These are phyloP conservation scores for Lepidurus packardi DNA, from an alignment of 1,140 invertebrate genomes.

Conservation along the genomic window DNA sequence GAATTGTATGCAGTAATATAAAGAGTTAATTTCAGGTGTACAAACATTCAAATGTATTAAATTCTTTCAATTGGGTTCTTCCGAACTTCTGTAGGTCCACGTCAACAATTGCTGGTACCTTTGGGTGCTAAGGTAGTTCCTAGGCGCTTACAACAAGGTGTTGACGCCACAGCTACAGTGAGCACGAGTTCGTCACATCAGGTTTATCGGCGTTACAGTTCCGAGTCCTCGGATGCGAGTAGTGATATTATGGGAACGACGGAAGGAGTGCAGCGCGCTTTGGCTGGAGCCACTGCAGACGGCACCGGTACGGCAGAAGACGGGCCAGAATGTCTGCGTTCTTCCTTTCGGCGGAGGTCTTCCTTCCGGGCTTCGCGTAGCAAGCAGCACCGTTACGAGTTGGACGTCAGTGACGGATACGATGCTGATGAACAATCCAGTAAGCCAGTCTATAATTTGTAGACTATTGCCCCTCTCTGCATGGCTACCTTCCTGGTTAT, in stretches of 20 bases:
- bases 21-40: no score
- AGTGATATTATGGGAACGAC: constrained; percentile 37
- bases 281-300: constrained; percentile 34
- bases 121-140: not conserved
- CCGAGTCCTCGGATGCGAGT: constrained; percentile 40
- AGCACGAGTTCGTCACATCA: not conserved
- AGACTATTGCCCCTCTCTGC: not conserved
- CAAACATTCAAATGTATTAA: no score
- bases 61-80: no score
- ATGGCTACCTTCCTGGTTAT: not conserved
- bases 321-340: constrained; percentile 32
- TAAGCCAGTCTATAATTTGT: constrained; percentile 26
- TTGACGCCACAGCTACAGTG: not conserved
- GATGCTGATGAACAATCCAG: constrained; percentile 34
- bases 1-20: no score
- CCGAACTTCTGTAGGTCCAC: not conserved
- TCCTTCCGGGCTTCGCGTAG: constrained; percentile 36
- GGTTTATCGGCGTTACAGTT: constrained; percentile 38
- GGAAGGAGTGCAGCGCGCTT: constrained; percentile 34
- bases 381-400: constrained; percentile 39
- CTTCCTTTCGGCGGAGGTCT: constrained; percentile 35
- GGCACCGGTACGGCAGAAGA: constrained; percentile 36
- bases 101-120: constrained; percentile 1
- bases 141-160: not conserved
- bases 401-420: constrained; percentile 38